Percentiles rank a stretch among this genome's conserved stretches.
phyloP scores from a whole-genome alignment of 2,797 vertebrate species.

The Alcedo quadribrachys region DNA sequence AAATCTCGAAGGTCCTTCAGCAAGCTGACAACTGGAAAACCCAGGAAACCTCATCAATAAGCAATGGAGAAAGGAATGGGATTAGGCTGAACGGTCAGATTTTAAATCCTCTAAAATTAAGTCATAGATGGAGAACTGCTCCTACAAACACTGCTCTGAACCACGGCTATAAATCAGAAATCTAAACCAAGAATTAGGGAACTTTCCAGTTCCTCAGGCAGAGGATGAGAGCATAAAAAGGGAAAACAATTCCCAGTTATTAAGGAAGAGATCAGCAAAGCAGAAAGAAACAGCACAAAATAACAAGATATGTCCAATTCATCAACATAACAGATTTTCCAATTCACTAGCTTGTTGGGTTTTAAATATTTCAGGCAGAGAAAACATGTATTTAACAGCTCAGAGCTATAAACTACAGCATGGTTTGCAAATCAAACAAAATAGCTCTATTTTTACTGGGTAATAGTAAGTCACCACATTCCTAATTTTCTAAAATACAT shows the following conservation, averaged over 20 bases:
- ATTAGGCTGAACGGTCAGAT: not conserved
- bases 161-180: fast-evolving
- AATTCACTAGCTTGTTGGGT: not conserved
- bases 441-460: not conserved
- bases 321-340: not conserved
- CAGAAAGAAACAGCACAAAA: not conserved
- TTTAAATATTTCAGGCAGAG: not conserved
- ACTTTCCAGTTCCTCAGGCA: not conserved
- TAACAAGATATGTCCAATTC: fast-evolving
- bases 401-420: not conserved
- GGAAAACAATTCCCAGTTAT: not conserved
- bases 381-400: not conserved
- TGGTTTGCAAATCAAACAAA: not conserved
- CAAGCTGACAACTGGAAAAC: slow-evolving; percentile 33
- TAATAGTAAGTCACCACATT: not conserved
- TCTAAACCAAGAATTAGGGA: not conserved
- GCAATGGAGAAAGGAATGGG: not conserved
- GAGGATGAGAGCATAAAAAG: fast-evolving
- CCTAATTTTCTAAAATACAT: not conserved
- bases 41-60: slow-evolving; percentile 23
- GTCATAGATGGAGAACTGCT: not conserved
- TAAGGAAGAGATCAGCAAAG: not conserved
- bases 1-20: not conserved
- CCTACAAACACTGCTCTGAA: not conserved
- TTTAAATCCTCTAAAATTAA: not conserved